Conservation (phyloP, 2,797 vertebrate species). For the Linurgus olivaceus region DNA sequence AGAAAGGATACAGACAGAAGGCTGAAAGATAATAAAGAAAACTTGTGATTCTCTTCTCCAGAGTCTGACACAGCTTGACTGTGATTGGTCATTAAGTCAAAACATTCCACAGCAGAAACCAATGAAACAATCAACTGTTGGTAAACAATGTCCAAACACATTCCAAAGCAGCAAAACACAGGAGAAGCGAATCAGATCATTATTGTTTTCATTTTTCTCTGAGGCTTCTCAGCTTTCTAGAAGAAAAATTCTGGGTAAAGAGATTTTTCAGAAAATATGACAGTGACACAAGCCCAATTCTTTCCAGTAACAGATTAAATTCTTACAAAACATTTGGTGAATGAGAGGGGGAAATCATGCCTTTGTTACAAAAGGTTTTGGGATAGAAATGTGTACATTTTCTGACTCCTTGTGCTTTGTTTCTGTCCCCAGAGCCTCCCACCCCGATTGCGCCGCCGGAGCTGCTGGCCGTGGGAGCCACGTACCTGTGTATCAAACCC, state of each 20-base stretch:
- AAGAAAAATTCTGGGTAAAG: too few species aligned
- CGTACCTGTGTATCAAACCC: constrained; percentile 97
- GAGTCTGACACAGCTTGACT: background rate
- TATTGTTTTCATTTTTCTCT: background rate
- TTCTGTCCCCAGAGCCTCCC: constrained; percentile 84
- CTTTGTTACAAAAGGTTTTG: background rate
- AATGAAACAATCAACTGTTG: too few species aligned
- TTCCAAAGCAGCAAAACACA: background rate
- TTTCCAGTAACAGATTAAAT: background rate
- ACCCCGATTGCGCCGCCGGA: constrained; percentile 94
- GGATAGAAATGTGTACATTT: background rate
- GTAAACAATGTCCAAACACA: background rate
- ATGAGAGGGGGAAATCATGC: too few species aligned
- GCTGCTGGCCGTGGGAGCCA: constrained; percentile 92
- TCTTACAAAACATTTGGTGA: background rate
- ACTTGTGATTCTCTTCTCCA: too few species aligned
- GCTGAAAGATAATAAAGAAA: background rate
- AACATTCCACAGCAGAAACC: background rate
- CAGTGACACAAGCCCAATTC: background rate
- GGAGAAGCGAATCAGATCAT: background rate
- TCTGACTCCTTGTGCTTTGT: background rate
- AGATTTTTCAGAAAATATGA: background rate
- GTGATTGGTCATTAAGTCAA: background rate
- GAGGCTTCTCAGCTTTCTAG: background rate
- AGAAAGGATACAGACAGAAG: background rate